Percentiles rank a stretch among this genome's conserved stretches.
These are phyloP conservation scores for Hecatera dysodea DNA, from an alignment of 2,888 invertebrate species.

Conservation along the genomic window DNA sequence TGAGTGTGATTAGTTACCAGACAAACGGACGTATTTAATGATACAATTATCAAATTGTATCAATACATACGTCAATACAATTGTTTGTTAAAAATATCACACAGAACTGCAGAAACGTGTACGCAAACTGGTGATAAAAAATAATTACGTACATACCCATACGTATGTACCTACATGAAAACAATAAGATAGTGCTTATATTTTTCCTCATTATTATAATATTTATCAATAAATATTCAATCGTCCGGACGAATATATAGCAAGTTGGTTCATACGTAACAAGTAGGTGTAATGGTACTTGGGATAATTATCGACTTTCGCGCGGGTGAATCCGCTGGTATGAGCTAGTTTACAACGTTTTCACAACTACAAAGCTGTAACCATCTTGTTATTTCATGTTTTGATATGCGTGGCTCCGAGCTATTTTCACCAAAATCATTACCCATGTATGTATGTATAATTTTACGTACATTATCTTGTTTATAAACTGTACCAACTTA, in stretches of 20 bases:
- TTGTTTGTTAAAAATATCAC: background rate
- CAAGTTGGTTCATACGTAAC: too few species aligned
- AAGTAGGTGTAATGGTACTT: too few species aligned
- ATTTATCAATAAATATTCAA: background rate
- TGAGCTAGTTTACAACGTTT: too few species aligned
- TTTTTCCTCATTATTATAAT: background rate
- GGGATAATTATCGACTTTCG: too few species aligned
- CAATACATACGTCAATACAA: too few species aligned
- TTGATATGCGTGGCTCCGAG: background rate
- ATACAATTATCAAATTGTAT: too few species aligned
- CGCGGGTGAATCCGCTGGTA: too few species aligned
- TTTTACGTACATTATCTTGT: slow-evolving; percentile 7
- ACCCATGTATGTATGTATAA: too few species aligned
- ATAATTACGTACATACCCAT: background rate
- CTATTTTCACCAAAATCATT: slow-evolving; percentile 1
- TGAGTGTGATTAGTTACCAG: too few species aligned
- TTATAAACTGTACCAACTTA: slow-evolving; percentile 27
- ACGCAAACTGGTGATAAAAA: background rate
- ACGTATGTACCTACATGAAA: background rate
- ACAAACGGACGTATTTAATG: too few species aligned
- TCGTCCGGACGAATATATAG: too few species aligned
- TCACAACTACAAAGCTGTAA: background rate
- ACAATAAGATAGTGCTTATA: background rate
- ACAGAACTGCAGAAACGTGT: background rate
- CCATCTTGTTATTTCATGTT: slow-evolving; percentile 2